These are phyloP conservation scores for Cosmorhoe ocellata DNA, from an alignment of 2,888 invertebrate genomes.

Conservation along the genomic window DNA sequence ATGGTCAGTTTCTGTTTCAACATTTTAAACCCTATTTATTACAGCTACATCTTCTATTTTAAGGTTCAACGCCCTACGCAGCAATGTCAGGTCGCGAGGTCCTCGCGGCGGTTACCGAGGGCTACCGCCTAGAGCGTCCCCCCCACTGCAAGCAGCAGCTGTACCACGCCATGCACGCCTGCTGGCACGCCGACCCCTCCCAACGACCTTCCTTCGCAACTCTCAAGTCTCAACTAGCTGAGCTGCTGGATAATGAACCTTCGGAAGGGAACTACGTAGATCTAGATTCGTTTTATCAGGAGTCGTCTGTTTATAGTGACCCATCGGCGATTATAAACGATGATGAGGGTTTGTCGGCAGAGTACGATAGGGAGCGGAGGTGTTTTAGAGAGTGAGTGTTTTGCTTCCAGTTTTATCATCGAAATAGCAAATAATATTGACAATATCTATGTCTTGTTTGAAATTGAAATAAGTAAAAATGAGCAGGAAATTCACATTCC, in stretches of 20 bases:
- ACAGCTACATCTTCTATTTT: conserved; percentile 14
- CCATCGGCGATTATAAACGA: conserved; percentile 78
- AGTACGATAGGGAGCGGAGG: conserved; percentile 72
- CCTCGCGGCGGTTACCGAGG: conserved; percentile 89
- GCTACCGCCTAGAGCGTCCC: conserved; percentile 89
- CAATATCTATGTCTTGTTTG: no score
- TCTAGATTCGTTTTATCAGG: conserved; percentile 85
- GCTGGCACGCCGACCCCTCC: conserved; percentile 86
- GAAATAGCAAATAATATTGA: no score
- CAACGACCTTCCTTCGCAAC: conserved; percentile 88
- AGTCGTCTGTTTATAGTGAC: conserved; percentile 82
- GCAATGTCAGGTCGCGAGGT: conserved; percentile 92
- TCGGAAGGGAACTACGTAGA: conserved; percentile 86
- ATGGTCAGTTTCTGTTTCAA: no score
- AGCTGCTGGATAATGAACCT: conserved; percentile 83
- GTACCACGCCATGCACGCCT: conserved; percentile 77
- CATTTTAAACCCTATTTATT: no score
- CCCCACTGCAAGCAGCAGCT: conserved; percentile 87
- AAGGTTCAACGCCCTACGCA: conserved; percentile 94
- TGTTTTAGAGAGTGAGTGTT: conserved; percentile 73
- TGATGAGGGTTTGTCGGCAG: conserved; percentile 74
- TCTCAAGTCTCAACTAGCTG: conserved; percentile 81
- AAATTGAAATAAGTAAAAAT: no score
- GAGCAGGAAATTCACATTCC: no score
- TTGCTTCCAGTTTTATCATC: no score